Base-by-base conservation (phyloP, 1,140 invertebrate genomes). In the Callitettix versicolor region DNA sequence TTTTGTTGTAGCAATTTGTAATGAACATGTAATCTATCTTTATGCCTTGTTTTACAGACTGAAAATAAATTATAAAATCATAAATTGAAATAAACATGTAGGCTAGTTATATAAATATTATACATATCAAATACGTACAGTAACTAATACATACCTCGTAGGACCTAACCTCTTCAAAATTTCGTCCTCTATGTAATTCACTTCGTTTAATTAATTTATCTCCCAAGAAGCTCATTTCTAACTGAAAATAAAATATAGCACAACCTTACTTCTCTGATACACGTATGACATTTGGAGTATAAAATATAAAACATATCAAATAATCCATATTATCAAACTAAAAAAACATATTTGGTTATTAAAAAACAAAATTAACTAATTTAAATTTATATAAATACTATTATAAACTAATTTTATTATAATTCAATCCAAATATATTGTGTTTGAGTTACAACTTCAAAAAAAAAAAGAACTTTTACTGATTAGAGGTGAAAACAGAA, bases 11-110 rank as follows among this genome's bases (percentile, higher is more conserved):
- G 43, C 72, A 69, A 49, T 69, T 58, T 1, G 74, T 76, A 0
- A 74, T 61, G 58, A 76, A 76, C 50, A 68, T 69, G 60, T 71
- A 76, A 43, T 24, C 64, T 11, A 58, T 6, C 17, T 14, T 41
- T 3, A 18, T 40, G 5, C 36, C 22, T 7, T 30, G 34, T 12
- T 9, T 14, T 7, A 7, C 12, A 20, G 34, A 26, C 48, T 51
- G 22, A 38, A 51, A 36, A 26, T 12, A 18, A 3, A 2, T 6
- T 22, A 18, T 12, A 20, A 44, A 12, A 44, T 15, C 12, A 44
- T 21, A 44, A 4, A 18, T 4, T 20, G 12, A 44, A 20, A 44
- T 21, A 44, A 17, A 20, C 2, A 17, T 14, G 14, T 4, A 6
- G 43, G 43, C 14, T 6, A 20, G 5, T 7, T 9, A 18, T 5